Conservation (phyloP, 2,888 invertebrate genomes). For the Eristalinus aeneus region DNA sequence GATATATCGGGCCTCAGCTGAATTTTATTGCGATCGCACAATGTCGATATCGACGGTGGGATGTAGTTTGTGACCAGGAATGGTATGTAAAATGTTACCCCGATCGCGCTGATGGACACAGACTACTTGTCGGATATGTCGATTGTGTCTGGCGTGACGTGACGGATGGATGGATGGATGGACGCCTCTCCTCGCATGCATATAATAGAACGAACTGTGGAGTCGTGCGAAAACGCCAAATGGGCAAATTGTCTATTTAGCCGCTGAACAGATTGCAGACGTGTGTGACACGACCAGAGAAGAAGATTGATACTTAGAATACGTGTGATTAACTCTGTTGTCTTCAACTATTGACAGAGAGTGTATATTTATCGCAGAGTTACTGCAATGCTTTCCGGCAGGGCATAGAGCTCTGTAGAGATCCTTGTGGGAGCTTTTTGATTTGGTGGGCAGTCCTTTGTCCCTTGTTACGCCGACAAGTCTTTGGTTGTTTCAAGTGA, state of each 20-base stretch:
- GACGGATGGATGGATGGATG: slow-evolving; percentile 52
- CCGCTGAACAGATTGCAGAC: slow-evolving; percentile 18
- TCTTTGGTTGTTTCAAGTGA: no score
- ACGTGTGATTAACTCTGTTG: slow-evolving; percentile 34
- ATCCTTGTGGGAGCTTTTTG: no score
- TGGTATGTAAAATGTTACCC: slow-evolving; percentile 41
- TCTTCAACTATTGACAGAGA: slow-evolving; percentile 9
- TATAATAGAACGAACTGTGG: slow-evolving; percentile 33
- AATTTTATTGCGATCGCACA: slow-evolving; percentile 31
- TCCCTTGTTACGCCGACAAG: no score
- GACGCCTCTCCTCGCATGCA: slow-evolving; percentile 40
- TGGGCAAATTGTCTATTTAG: slow-evolving; percentile 52
- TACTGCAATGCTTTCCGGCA: slow-evolving; percentile 1
- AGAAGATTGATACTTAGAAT: slow-evolving; percentile 24
- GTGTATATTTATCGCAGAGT: background rate
- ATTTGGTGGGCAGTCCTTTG: no score
- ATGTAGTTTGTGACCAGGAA: slow-evolving; percentile 19
- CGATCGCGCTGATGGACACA: slow-evolving; percentile 40
- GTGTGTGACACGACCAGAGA: slow-evolving; percentile 25
- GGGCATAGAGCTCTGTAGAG: background rate
- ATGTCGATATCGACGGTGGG: slow-evolving; percentile 17
- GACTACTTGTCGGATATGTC: slow-evolving; percentile 62
- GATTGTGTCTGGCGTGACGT: slow-evolving; percentile 37
- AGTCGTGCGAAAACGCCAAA: slow-evolving; percentile 58
- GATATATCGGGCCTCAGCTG: slow-evolving; percentile 57